Base-by-base conservation (phyloP, 2,888 invertebrate genomes). In the Encarsia formosa region DNA sequence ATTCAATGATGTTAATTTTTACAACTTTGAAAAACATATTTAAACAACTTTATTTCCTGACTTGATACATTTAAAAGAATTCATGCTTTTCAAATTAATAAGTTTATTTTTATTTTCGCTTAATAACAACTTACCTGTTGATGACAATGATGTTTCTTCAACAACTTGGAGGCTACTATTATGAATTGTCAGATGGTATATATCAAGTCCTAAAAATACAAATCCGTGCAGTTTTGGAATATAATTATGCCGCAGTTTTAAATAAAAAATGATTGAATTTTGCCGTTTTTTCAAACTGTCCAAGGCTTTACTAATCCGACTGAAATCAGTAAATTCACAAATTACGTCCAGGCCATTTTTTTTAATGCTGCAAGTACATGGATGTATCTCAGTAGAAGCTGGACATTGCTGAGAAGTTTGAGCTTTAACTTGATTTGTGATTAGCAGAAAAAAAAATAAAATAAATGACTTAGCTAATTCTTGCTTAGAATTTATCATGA, bases 271-370 rank as follows among this genome's bases (percentile, higher is more conserved):
- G 58, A 91, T 84, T 67, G 86, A 83, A 59, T 86, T 84, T n/a
- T 74, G 66, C 68, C 85, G 86, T 56, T 87, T 86, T 68, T 91
- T 90, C 31, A 92, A 79, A 13, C 84, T 82, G 67, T 84, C 83
- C 89, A 91, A 91, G 13, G 91, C 89, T 73, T 83, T 80, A 56
- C 77, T 84, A 70, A 92, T 90, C 66, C 88, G 87, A 59, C 80
- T 79, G 63, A 86, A 81, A 69, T 91, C 89, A 46, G 91, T 91
- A 65, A 86, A 86, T 78, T 92, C 91, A 80, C 92, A 93, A 59
- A 90, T 80, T 59, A 93, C 85, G 72, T 93, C 92, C 62, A 93
- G 79, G 39, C 91, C 91, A 67, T 89, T 88, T 76, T 90, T 91
- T 76, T 91, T 91, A 61, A 91, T 87, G 62, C 83, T 83, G 74